Percentiles rank a stretch among this genome's conserved stretches.
Conservation (phyloP, 2,888 invertebrate genomes). For the Drosophila aldrichi region DNA sequence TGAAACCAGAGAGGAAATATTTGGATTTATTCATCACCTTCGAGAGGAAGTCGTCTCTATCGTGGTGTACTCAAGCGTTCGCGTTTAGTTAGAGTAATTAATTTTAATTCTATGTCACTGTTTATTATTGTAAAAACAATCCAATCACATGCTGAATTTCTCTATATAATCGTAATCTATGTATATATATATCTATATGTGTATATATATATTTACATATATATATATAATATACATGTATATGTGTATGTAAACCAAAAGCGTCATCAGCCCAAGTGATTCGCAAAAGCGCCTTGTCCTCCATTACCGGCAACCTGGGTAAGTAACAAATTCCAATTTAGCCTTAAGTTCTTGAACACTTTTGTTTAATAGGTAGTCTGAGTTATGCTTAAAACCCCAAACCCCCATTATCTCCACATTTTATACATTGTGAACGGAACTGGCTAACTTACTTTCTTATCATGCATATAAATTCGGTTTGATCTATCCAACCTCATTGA, state of each 20-base stretch:
- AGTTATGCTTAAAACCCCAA: conserved; percentile 42
- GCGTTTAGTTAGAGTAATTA: conserved; percentile 30
- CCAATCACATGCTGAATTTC: conserved; percentile 70
- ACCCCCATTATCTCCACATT: conserved; percentile 15
- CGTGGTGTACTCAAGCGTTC: conserved; percentile 11
- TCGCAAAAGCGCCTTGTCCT: conserved; percentile 95
- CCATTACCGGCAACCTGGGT: conserved; percentile 96
- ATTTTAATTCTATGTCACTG: conserved; percentile 44
- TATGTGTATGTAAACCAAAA: conserved; percentile 83
- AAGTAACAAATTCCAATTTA: conserved; percentile 87
- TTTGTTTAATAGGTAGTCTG: conserved; percentile 62
- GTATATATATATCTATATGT: conserved; percentile 78
- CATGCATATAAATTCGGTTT: conserved; percentile 17
- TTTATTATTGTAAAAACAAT: conserved; percentile 52
- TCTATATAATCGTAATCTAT: conserved; percentile 71
- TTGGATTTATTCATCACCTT: conserved; percentile 26
- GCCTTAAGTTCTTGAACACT: conserved; percentile 61
- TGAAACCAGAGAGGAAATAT: conserved; percentile 10
- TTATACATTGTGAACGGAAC: conserved; percentile 27
- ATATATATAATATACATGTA: conserved; percentile 66
- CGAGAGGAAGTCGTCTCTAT: conserved; percentile 19
- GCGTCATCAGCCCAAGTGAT: conserved; percentile 86
- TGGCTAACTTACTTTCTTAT: conserved; percentile 20
- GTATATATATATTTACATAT: conserved; percentile 78
- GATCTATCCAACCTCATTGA: conserved; percentile 16